Conservation (phyloP, 2,888 invertebrate species). For the Ophion ellenae region DNA sequence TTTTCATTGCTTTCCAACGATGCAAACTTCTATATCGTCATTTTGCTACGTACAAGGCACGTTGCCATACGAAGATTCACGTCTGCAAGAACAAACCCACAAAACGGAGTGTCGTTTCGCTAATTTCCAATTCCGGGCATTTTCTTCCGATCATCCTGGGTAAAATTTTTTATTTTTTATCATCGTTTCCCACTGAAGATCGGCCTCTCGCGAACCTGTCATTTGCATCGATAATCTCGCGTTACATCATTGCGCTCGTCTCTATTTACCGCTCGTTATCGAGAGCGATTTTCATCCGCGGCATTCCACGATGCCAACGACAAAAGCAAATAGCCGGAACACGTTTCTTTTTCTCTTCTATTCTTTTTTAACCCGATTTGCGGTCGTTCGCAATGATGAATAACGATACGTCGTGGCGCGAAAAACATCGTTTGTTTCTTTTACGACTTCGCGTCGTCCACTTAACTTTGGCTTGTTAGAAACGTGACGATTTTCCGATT, state of each 20-base stretch:
- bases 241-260: neutral
- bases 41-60: no score
- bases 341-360: neutral
- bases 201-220: neutral
- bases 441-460: neutral
- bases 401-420: neutral
- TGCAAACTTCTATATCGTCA: no score
- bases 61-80: no score
- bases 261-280: neutral
- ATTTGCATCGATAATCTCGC: neutral
- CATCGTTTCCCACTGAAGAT: neutral
- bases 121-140: no score
- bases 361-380: neutral
- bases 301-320: neutral
- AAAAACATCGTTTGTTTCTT: neutral
- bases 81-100: no score
- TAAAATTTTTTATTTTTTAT: neutral
- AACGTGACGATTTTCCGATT: neutral
- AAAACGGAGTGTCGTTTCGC: no score
- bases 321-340: neutral
- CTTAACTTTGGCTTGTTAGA: neutral
- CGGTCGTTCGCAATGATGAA: neutral
- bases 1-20: no score
- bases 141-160: neutral
- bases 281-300: neutral